Evolutionary conservation across 2,113 vertebrate species (phyloP), one percentile per base, ranked within the genome.

Genomic region (Oreocharis arfaki): DNA sequence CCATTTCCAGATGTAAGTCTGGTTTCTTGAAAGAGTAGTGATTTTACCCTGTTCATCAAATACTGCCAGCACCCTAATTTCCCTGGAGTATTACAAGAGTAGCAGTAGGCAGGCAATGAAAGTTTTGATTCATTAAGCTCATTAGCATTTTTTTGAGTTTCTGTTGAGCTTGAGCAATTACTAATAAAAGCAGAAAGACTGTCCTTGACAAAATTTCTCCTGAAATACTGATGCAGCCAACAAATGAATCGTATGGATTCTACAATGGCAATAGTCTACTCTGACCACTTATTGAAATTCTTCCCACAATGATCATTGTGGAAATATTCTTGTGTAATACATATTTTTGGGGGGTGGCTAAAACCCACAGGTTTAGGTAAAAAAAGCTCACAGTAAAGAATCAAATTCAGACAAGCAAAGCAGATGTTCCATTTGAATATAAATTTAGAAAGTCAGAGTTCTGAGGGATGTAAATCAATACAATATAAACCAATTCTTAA

Each of bases 71-170:
- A 87, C 78, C 90, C 93, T 95, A 95, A 93, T 96, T 97, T 96
- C 95, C 93, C 96, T 84, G 46, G 95, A 90, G 95, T 71, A 84
- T 84, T 82, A 88, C 68, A 80, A 27, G 74, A 86, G 63, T n/a
- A 81, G 90, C 30, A 13, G 64, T 69, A 75, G 82, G 64, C 78
- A 94, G 85, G 92, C 86, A 90, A 83, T 80, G 64, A 53, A 95
- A 87, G 65, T 93, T 97, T 96, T 96, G 93, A 95, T 96, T 95
- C 93, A 94, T 96, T 97, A 89, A 88, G 87, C 69, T 96, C 93
- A 90, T 95, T 96, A 96, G 59, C 79, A 94, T 91, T 94, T 96
- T 93, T 91, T 84, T 16, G 60, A 90, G 27, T 85, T 94, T 94
- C 91, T 69, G 15, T 94, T 91, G 82, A 95, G 71, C 85, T 60